Conservation (phyloP, 1,140 invertebrate species). For the Drosophila parvula region DNA sequence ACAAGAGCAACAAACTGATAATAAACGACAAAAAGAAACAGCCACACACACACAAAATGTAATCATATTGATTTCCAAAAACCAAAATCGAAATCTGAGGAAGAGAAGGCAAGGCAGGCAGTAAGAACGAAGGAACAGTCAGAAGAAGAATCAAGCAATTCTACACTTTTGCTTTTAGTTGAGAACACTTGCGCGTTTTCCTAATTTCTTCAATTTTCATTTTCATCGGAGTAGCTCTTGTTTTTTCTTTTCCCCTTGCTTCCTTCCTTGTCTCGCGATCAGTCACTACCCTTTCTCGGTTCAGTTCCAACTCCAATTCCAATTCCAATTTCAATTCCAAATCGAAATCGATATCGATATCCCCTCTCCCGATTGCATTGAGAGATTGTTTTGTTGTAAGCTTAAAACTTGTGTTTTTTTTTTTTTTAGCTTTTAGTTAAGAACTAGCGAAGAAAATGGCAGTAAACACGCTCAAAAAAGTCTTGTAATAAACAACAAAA, state of each 20-base stretch:
- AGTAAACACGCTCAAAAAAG: conserved; percentile 65
- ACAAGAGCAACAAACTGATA: conserved; percentile 61
- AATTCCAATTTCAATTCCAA: conserved; percentile 1
- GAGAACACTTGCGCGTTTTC: background rate
- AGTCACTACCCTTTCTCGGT: background rate
- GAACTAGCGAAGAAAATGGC: conserved; percentile 22
- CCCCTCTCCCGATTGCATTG: conserved; percentile 21
- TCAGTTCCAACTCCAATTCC: background rate
- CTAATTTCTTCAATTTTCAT: background rate
- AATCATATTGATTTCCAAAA: conserved; percentile 19
- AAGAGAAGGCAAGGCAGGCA: background rate
- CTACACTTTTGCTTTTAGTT: conserved; percentile 4
- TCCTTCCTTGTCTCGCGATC: background rate
- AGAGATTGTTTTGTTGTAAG: conserved; percentile 40
- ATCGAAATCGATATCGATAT: background rate
- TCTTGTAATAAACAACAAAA: conserved; percentile 54
- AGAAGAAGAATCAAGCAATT: conserved; percentile 6
- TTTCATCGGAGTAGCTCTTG: conserved; percentile 2
- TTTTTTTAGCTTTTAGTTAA: conserved; percentile 36
- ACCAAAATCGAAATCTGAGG: background rate
- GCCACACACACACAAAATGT: conserved; percentile 32
- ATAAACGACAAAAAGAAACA: conserved; percentile 37
- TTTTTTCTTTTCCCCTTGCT: conserved; percentile 3
- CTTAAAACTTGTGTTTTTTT: conserved; percentile 24
- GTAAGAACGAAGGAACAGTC: background rate